Base-by-base conservation (phyloP, 2,113 vertebrate genomes). In the Myrmecobius fasciatus region DNA sequence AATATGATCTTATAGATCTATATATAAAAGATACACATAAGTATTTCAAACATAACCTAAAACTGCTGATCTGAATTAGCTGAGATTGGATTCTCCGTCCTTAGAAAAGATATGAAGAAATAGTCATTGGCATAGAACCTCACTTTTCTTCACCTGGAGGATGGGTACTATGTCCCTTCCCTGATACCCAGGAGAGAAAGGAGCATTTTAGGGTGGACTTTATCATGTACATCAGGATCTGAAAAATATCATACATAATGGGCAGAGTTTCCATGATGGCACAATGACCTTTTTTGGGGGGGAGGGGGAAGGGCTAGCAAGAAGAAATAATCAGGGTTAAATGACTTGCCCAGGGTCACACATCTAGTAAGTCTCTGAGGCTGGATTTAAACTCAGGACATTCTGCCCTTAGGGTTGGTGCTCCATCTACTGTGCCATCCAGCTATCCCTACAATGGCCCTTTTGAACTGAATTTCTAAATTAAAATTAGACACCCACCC, bases 181-280 rank as follows among this genome's bases (percentile, higher is more conserved):
- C 90, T 89, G 88, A 20, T 53, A 46, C 67, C 46, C 46, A 96
- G 60, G 67, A 52, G 53, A 94, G 93, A 75, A 89, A 52, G 52
- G 52, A 93, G 48, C 53, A 93, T 89, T 89, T 89, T 36, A 53
- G 17, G 43, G 43, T 43, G 20, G 67, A 83, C 5, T 67, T 83
- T 20, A 43, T 83, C 24, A 83, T 43, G 67, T 17, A 83, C 14
- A 75, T 75, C 60, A 75, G 60, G 67, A n/a, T 43, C 67, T 43
- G 67, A 43, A n/a, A 83, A 83, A 83, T 43, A 24, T 20, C 67
- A 24, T 83, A 7, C 67, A 83, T 83, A 83, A 43, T 83, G 67
- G n/a, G 22, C 67, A 83, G 0, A 43, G n/a, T n/a, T 6, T 43
- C 67, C 17, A 43, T 83, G 6, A n/a, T 24, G 43, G 36, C n/a